phyloP scores from a whole-genome alignment of 2,113 vertebrate species.

The Chloroceryle aenea region DNA sequence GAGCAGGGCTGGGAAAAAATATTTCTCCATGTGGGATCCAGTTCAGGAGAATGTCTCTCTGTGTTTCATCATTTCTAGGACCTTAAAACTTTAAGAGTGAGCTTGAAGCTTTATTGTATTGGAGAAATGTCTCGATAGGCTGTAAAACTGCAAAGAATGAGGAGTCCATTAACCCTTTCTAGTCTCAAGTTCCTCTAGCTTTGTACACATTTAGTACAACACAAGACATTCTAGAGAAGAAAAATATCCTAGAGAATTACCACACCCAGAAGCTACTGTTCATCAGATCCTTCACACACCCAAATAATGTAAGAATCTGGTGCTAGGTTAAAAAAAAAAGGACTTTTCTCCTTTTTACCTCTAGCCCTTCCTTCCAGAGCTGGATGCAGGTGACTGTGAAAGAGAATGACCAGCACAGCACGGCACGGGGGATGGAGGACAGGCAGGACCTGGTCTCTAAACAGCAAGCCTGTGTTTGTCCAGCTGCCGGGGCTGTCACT shows the following conservation, averaged over 20 bases:
- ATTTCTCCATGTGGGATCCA: background rate
- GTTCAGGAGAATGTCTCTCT: background rate
- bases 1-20: fast-evolving
- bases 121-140: background rate
- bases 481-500: background rate
- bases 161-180: background rate
- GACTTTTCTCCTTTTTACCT: background rate
- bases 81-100: background rate
- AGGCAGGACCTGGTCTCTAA: background rate
- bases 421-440: fast-evolving
- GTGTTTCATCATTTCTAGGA: background rate
- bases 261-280: background rate
- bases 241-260: background rate
- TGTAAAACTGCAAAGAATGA: background rate
- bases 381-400: background rate
- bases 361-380: background rate
- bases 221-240: background rate
- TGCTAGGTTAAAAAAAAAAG: background rate
- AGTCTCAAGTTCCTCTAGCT: background rate
- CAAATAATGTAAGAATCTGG: background rate
- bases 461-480: fast-evolving
- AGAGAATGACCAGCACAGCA: background rate
- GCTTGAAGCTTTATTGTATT: background rate
- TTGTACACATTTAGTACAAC: background rate
- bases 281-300: background rate